Evolutionary conservation across 2,797 vertebrate genomes (phyloP), one percentile per base, ranked within the genome.

Genomic region (Periophthalmus magnuspinnatus): DNA sequence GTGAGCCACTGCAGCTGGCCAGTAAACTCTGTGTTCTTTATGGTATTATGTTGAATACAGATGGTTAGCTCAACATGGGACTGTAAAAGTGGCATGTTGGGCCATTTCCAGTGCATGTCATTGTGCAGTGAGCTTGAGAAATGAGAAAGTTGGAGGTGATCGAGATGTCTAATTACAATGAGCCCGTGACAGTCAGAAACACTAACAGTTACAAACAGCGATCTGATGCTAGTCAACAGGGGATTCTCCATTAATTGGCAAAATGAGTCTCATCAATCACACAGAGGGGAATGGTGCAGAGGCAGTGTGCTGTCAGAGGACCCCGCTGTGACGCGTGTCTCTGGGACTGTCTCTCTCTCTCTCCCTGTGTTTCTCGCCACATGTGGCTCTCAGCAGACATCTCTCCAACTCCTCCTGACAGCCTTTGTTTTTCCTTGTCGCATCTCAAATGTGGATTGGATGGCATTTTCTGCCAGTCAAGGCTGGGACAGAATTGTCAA

Each of bases 181-280:
- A 91, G 88, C 91, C 79, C 77, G 67, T 88, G 91, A 92, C 88
- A 90, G 87, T 90, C 89, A 87, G 86, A 85, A 90, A 91, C 89
- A 91, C 90, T 92, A 93, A 93, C 90, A 92, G 90, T 92, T 90
- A 92, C 90, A 92, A 93, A 92, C 88, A 80, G 88, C 87, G 90
- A 90, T 94, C 90, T 92, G 91, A 93, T 91, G 91, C 82, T 88
- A 93, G 90, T 93, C 93, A 93, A 92, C 91, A 89, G 90, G 92
- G 92, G 92, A 91, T 92, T 93, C 86, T 88, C 88, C 89, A 93
- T 93, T 94, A 94, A 94, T 94, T 93, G 92, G 89, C 88, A 88
- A 94, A 93, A 94, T 94, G 91, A 93, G 91, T 84, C 88, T 93
- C 93, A 94, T 94, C 92, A 93, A 92, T 94, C 93, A 94, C 89